phyloP scores from a whole-genome alignment of 2,113 vertebrate species.

The Callorhinus ursinus region DNA sequence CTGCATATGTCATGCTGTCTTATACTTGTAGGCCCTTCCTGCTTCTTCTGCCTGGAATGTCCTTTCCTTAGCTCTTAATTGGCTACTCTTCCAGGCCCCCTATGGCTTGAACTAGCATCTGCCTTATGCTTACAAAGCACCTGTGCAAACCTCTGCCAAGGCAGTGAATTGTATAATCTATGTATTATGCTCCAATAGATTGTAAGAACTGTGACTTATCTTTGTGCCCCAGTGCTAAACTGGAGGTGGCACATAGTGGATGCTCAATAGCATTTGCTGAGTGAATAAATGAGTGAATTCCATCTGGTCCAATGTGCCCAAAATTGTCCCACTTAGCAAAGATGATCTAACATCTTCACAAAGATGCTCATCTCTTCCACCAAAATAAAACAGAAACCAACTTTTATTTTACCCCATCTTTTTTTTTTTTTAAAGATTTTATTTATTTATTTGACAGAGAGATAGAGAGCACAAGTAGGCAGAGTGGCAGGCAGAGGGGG shows the following conservation, averaged over 20 bases:
- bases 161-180: background rate
- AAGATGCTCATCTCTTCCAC: background rate
- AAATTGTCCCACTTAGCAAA: background rate
- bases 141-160: background rate
- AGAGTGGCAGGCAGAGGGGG: too few species aligned
- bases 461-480: too few species aligned
- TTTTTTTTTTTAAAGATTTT: too few species aligned
- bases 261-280: background rate
- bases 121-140: background rate
- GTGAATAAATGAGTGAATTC: background rate
- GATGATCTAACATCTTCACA: background rate
- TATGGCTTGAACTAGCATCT: background rate
- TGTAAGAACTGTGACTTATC: background rate
- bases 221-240: background rate
- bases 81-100: background rate
- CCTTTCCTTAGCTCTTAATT: background rate
- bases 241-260: background rate
- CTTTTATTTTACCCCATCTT: background rate
- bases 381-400: background rate
- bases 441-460: too few species aligned
- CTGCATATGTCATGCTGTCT: background rate
- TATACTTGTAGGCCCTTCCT: background rate
- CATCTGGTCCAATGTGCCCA: background rate
- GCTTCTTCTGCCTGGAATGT: background rate
- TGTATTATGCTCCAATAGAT: background rate